Evolutionary conservation across 2,888 invertebrate genomes (phyloP).

Genomic region (Balanococcus diminutus): DNA sequence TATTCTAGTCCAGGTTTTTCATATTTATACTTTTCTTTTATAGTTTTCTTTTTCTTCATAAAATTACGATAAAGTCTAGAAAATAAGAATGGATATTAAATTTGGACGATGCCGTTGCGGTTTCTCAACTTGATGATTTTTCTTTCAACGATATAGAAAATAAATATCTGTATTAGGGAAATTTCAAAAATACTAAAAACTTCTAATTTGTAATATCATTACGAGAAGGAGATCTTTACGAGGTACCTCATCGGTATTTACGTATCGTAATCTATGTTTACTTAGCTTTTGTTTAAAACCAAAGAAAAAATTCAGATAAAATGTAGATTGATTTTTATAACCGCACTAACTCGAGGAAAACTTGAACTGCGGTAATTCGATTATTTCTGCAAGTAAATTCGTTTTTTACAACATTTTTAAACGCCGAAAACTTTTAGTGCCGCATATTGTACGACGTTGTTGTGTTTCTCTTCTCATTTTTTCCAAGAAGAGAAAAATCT

Average conservation of each 20-base stretch:
- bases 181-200: not conserved
- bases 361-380: constrained; percentile 24
- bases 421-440: constrained; percentile 28
- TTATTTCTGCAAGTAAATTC: constrained; percentile 19
- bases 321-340: constrained; percentile 18
- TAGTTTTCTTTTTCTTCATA: not conserved
- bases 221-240: not conserved
- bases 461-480: not conserved
- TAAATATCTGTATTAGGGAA: not conserved
- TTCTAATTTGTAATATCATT: constrained; percentile 19
- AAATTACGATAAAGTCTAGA: not conserved
- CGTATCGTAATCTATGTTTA: constrained; percentile 26
- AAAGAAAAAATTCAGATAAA: constrained; percentile 5
- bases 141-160: not conserved
- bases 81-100: not conserved
- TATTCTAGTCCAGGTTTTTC: too few species aligned
- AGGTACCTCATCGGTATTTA: not conserved
- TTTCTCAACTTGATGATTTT: not conserved
- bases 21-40: not conserved
- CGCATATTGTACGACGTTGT: not conserved
- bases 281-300: constrained; percentile 19
- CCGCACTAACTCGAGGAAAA: constrained; percentile 12
- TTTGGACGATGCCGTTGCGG: not conserved
- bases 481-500: not conserved
- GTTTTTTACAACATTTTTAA: constrained; percentile 31